These are phyloP conservation scores for Caretta caretta DNA, from an alignment of 2,113 vertebrate genomes.

Conservation along the genomic window DNA sequence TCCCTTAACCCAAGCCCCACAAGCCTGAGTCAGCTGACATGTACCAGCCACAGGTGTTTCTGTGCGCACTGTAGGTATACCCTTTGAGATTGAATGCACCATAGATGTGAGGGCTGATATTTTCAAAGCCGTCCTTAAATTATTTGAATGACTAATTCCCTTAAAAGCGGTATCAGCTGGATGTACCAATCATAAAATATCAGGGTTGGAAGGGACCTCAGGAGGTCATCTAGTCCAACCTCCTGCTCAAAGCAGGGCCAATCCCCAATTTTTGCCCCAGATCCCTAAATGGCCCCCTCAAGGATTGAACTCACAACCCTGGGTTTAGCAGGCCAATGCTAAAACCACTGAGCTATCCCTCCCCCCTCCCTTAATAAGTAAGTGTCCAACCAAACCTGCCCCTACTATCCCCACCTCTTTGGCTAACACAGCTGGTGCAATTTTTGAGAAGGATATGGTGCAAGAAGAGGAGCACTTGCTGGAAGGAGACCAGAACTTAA, in stretches of 20 bases:
- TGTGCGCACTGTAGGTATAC: background rate
- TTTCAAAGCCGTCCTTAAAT: conserved; percentile 26
- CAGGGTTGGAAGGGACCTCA: no score
- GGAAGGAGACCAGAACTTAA: conserved; percentile 70
- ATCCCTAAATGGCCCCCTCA: no score
- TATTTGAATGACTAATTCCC: conserved; percentile 22
- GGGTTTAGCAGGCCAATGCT: no score
- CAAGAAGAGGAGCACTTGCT: conserved; percentile 69
- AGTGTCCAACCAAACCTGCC: conserved; percentile 59
- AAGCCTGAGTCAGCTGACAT: background rate
- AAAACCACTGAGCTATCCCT: no score
- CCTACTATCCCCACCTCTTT: conserved; percentile 39
- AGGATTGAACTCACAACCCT: no score
- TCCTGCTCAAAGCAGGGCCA: no score
- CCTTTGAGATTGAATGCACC: conserved; percentile 25
- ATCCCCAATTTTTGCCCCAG: no score
- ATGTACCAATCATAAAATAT: conserved; percentile 34
- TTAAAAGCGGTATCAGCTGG: conserved; percentile 68
- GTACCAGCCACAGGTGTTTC: background rate
- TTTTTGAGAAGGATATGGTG: conserved; percentile 66
- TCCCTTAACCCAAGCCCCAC: background rate
- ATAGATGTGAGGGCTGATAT: background rate
- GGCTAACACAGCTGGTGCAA: conserved; percentile 51
- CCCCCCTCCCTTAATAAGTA: conserved; percentile 35
- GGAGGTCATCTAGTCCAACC: no score